Conservation (phyloP, 2,113 vertebrate genomes). For the Burhinus bistriatus region DNA sequence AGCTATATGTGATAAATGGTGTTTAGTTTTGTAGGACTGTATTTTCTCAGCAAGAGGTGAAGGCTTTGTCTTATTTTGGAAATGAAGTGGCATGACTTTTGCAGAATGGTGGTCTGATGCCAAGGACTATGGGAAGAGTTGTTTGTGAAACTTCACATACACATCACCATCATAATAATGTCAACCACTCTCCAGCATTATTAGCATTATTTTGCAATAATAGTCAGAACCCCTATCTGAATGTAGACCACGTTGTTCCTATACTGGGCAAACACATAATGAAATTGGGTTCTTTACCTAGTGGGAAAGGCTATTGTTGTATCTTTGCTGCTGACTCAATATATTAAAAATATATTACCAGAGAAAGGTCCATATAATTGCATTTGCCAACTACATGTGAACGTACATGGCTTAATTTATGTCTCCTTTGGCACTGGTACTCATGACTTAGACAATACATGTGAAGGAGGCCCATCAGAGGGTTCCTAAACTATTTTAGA, state of each 20-base stretch:
- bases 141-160: neutral
- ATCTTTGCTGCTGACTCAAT: neutral
- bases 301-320: neutral
- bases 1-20: constrained; percentile 15
- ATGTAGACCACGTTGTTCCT: neutral
- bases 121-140: neutral
- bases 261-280: neutral
- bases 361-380: neutral
- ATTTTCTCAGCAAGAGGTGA: constrained; percentile 53
- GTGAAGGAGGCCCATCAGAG: constrained; percentile 34
- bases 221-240: neutral
- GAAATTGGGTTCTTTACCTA: neutral
- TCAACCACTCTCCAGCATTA: neutral
- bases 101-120: neutral
- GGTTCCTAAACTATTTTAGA: constrained; percentile 20
- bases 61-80: constrained; percentile 15
- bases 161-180: neutral
- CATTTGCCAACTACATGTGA: neutral
- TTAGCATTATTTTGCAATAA: neutral
- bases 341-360: neutral
- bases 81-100: neutral
- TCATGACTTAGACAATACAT: constrained; percentile 22
- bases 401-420: constrained; percentile 3
- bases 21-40: neutral
- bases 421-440: neutral